Conservation (phyloP, 2,113 vertebrate species). For the Lagopus muta region DNA sequence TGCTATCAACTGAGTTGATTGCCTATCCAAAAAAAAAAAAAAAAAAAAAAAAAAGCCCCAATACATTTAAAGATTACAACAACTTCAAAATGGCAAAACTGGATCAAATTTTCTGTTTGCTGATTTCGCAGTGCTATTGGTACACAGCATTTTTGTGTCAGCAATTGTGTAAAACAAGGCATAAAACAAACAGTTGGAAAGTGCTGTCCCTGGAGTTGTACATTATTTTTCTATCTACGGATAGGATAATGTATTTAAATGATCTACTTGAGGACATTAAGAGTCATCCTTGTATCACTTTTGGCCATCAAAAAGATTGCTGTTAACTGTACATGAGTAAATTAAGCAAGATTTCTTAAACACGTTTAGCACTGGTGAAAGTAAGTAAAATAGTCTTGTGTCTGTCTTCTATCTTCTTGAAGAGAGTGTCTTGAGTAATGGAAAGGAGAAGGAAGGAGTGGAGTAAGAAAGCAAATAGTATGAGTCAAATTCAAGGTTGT, state of each 20-base stretch:
- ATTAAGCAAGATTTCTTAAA: background rate
- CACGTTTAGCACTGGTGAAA: background rate
- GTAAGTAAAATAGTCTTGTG: background rate
- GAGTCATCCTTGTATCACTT: background rate
- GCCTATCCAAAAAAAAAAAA: background rate
- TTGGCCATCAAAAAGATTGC: background rate
- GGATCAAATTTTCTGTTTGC: background rate
- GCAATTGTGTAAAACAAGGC: background rate
- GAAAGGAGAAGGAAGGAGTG: background rate
- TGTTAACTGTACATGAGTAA: background rate
- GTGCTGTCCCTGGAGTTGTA: background rate
- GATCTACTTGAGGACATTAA: rapidly evolving
- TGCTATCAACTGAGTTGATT: background rate
- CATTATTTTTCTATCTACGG: background rate
- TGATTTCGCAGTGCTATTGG: rapidly evolving
- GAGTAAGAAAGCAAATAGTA: background rate
- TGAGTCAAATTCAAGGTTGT: slow-evolving; percentile 3
- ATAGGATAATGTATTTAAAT: background rate
- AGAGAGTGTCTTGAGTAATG: background rate
- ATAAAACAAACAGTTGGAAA: background rate
- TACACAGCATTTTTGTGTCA: background rate
- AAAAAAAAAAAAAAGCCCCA: no score
- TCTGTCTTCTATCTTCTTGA: background rate
- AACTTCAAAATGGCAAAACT: background rate
- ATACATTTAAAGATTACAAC: background rate